Evolutionary conservation across 2,113 vertebrate genomes (phyloP), one percentile per base, ranked within the genome.

Genomic region (Pterocles orientalis): DNA sequence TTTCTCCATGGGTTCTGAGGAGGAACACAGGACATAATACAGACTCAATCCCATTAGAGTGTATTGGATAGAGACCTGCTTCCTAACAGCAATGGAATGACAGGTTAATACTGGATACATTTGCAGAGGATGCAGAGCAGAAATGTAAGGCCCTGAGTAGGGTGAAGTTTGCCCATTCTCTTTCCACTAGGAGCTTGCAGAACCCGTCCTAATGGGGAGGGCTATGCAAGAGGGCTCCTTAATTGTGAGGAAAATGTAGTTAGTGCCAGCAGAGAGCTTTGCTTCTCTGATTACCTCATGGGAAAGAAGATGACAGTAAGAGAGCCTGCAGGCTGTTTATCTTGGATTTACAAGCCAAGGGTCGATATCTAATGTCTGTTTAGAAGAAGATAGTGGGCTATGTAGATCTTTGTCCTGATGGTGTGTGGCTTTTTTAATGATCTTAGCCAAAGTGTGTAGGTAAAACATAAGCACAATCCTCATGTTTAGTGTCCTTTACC

Each of bases 41-140:
- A 34, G 6, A 47, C 28, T 39, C 17, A 29, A 3, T 75, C 15
- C 20, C 1, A 0, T 54, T 61, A 31, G 24, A 51, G 24, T 45
- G 23, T 61, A 18, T 48, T 34, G 69, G 20, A 7, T 34, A 48
- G 61, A 86, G 54, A 81, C 10, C 7, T 81, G n/a, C 47, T 50
- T 69, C 3, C 0, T 48, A 36, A 48, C 1, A 2, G 34, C 50
- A 33, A 14, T 6, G 0, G 2, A 28, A 18, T 33, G 62, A n/a
- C 48, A 45, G 16, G 20, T 39, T 50, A 12, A 12, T 18, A 25
- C n/a, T 4, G 4, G 36, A 0, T 51, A 23, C 21, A 11, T 53
- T 50, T 83, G 25, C 33, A 34, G 24, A 14, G 28, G 7, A 64
- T n/a, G 23, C 57, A n/a, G 64, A 51, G 34, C 23, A 18, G 48